Percentiles rank a stretch among this genome's conserved stretches.
phyloP scores from a whole-genome alignment of 1,140 invertebrate genomes.

The Meloidogyne floridensis region DNA sequence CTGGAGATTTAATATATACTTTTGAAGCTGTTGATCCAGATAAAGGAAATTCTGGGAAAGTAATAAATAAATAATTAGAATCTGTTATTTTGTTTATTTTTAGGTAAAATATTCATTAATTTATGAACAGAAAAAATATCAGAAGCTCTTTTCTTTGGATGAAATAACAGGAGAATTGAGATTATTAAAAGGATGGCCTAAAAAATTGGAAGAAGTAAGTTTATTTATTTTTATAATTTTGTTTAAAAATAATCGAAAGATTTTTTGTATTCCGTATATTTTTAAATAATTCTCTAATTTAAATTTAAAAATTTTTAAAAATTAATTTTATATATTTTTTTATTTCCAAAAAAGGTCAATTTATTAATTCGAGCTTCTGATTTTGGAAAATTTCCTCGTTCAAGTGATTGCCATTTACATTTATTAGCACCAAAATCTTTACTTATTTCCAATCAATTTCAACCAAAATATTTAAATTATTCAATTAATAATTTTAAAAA shows the following conservation, averaged over 20 bases:
- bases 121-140: constrained; percentile 2
- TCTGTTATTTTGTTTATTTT: not conserved
- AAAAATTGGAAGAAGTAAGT: not conserved
- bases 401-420: not conserved
- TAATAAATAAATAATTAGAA: not conserved
- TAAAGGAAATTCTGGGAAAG: constrained; percentile 8
- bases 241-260: too few relatives aligned
- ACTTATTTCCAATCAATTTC: not conserved
- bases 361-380: not conserved
- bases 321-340: not conserved
- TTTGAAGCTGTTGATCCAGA: constrained; percentile 27
- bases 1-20: not conserved
- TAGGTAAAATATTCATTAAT: constrained; percentile 13
- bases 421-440: not conserved
- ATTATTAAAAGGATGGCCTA: constrained; percentile 19
- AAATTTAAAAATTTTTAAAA: too few relatives aligned
- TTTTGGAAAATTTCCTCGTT: not conserved
- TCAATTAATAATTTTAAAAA: not conserved
- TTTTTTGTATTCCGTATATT: too few relatives aligned
- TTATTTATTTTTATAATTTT: too few relatives aligned
- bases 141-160: not conserved
- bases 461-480: not conserved
- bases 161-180: constrained; percentile 10
- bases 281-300: too few relatives aligned
- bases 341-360: not conserved